Conservation (phyloP, 2,888 invertebrate genomes). For the Drosophila parthenogenetica region DNA sequence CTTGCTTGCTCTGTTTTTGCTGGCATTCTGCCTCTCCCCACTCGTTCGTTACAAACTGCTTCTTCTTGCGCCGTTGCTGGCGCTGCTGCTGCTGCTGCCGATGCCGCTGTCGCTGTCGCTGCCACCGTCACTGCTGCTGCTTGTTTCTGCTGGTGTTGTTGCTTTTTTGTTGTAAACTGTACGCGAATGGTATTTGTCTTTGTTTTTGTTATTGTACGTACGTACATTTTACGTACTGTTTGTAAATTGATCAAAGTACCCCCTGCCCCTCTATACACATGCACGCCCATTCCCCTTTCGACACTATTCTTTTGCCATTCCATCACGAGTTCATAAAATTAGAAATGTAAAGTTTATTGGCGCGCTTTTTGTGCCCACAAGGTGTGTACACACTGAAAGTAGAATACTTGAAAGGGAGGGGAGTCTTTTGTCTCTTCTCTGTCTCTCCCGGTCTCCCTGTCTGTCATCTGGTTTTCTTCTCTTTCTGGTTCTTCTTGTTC, state of each 20-base stretch:
- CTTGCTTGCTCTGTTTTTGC: constrained; percentile 70
- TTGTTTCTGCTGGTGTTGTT: constrained; percentile 41
- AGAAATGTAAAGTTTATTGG: constrained; percentile 62
- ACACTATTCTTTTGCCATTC: constrained; percentile 10
- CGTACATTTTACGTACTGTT: constrained; percentile 42
- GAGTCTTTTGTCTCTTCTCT: constrained; percentile 29
- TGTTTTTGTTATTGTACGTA: constrained; percentile 18
- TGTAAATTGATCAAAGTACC: constrained; percentile 53
- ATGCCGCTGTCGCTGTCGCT: constrained; percentile 1
- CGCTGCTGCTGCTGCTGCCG: background rate
- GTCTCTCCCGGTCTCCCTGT: background rate
- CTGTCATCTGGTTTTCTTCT: constrained; percentile 6
- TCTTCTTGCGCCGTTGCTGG: constrained; percentile 41
- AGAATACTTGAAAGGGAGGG: background rate
- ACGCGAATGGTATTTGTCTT: constrained; percentile 48
- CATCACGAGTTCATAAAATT: constrained; percentile 54
- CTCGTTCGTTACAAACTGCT: constrained; percentile 78
- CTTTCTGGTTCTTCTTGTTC: constrained; percentile 10
- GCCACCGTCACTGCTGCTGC: background rate
- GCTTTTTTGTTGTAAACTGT: constrained; percentile 75
- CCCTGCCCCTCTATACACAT: constrained; percentile 1
- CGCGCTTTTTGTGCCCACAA: constrained; percentile 55
- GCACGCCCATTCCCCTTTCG: constrained; percentile 2
- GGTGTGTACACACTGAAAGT: constrained; percentile 37
- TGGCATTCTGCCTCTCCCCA: constrained; percentile 73